These are phyloP conservation scores for Ichneumon xanthorius DNA, from an alignment of 2,888 invertebrate genomes.

Conservation along the genomic window DNA sequence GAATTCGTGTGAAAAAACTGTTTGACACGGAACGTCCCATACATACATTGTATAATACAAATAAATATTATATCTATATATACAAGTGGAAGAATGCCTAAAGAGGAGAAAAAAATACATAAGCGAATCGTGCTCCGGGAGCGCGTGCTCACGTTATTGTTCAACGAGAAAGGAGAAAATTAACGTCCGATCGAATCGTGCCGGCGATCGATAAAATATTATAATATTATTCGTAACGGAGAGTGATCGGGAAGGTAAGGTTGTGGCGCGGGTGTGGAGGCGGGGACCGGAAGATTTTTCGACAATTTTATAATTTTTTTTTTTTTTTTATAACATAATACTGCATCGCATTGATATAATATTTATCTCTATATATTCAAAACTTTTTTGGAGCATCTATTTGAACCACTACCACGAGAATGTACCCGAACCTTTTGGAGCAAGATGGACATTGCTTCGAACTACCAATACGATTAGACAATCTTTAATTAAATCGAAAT, in stretches of 20 bases:
- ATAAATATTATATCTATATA: conserved; percentile 55
- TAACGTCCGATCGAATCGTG: conserved; percentile 52
- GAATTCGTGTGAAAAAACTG: conserved; percentile 12
- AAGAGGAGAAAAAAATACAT: not conserved
- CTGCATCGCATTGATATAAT: conserved; percentile 52
- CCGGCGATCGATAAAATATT: conserved; percentile 44
- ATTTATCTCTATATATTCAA: conserved; percentile 40
- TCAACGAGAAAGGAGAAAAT: conserved; percentile 58
- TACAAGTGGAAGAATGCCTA: conserved; percentile 63
- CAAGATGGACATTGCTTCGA: conserved; percentile 25
- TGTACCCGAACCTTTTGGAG: conserved; percentile 17
- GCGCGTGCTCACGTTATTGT: conserved; percentile 48
- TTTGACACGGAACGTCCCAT: conserved; percentile 7
- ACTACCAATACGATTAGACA: not conserved
- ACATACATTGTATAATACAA: conserved; percentile 42
- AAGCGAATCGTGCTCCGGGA: conserved; percentile 39
- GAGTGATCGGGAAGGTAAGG: conserved; percentile 72
- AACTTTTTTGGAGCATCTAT: conserved; percentile 44
- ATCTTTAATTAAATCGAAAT: too few species aligned
- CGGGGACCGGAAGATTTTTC: conserved; percentile 80
- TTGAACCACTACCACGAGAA: conserved; percentile 17
- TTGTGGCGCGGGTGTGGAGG: conserved; percentile 82
- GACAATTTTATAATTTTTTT: conserved; percentile 65
- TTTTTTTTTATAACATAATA: conserved; percentile 48
- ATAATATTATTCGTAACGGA: conserved; percentile 41